Percentiles rank a stretch among this genome's conserved stretches.
These are phyloP conservation scores for Amblyopsis hoosieri DNA, from an alignment of 2,797 vertebrate species.

Conservation along the genomic window DNA sequence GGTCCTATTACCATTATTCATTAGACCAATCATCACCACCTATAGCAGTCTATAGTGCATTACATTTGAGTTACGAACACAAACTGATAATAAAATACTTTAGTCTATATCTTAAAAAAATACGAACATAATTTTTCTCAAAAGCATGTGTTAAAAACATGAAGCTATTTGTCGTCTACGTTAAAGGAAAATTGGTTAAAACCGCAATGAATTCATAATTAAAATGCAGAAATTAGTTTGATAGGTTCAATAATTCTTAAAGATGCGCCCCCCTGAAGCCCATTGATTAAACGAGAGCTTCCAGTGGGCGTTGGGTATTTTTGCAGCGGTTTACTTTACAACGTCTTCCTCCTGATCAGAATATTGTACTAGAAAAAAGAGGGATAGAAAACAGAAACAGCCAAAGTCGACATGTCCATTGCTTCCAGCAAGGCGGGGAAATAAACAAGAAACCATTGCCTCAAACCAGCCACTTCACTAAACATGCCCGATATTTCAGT, in stretches of 20 bases:
- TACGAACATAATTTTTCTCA: neutral
- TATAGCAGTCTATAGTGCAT: slow-evolving; percentile 45
- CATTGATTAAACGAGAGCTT: slow-evolving; percentile 82
- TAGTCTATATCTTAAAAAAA: neutral
- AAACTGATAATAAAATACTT: slow-evolving; percentile 39
- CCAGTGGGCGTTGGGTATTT: slow-evolving; percentile 81
- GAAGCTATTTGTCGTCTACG: too few species aligned
- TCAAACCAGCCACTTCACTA: slow-evolving; percentile 29
- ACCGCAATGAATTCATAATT: slow-evolving; percentile 33
- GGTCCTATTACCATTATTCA: slow-evolving; percentile 39
- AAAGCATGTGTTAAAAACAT: slow-evolving; percentile 12
- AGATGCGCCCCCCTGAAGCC: slow-evolving; percentile 69
- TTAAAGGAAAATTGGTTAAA: slow-evolving; percentile 24
- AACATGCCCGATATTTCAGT: slow-evolving; percentile 29
- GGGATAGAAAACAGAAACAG: slow-evolving; percentile 39
- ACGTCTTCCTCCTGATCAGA: slow-evolving; percentile 80
- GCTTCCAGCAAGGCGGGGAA: slow-evolving; percentile 16
- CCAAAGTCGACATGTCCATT: slow-evolving; percentile 72
- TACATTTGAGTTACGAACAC: slow-evolving; percentile 40
- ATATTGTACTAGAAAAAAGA: slow-evolving; percentile 51
- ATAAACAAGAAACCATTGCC: slow-evolving; percentile 42
- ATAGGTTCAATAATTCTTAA: slow-evolving; percentile 57
- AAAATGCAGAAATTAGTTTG: slow-evolving; percentile 46
- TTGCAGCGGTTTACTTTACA: slow-evolving; percentile 77
- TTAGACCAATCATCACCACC: slow-evolving; percentile 30